phyloP scores from a whole-genome alignment of 2,888 invertebrate species.

The Nomada ruficornis region DNA sequence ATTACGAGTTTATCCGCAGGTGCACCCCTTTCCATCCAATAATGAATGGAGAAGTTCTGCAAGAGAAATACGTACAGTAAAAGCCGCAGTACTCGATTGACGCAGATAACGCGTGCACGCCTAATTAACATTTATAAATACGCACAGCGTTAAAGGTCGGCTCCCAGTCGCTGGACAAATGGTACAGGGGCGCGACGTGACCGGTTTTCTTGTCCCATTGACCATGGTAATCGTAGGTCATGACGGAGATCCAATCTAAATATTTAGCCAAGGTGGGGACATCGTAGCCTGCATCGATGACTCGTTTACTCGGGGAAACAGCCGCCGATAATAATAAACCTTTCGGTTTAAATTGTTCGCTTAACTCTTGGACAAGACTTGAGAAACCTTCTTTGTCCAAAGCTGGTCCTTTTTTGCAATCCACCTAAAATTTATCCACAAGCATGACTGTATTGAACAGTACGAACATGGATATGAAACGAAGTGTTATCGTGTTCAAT shows the following conservation, averaged over 20 bases:
- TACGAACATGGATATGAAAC: too few species aligned
- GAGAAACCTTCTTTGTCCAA: constrained; percentile 93
- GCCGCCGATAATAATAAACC: constrained; percentile 92
- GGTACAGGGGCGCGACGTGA: constrained; percentile 95
- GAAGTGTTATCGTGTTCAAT: not conserved
- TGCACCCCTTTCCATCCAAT: constrained; percentile 94
- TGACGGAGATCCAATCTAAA: constrained; percentile 95
- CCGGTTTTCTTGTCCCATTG: constrained; percentile 97
- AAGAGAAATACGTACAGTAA: constrained; percentile 51
- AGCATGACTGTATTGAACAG: not conserved
- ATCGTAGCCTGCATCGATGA: constrained; percentile 94
- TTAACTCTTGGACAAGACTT: constrained; percentile 90
- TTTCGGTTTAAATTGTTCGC: constrained; percentile 89
- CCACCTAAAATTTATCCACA: constrained; percentile 85
- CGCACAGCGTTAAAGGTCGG: constrained; percentile 90
- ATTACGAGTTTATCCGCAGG: constrained; percentile 91
- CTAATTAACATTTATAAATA: not conserved
- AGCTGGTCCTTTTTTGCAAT: constrained; percentile 92
- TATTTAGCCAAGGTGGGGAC: constrained; percentile 90
- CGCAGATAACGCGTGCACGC: not conserved
- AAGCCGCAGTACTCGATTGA: not conserved
- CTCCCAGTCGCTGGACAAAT: constrained; percentile 90
- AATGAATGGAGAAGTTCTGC: constrained; percentile 94
- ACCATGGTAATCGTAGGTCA: constrained; percentile 96
- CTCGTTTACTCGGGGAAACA: constrained; percentile 93